phyloP scores from a whole-genome alignment of 2,888 invertebrate species.

The Ametastegia equiseti region DNA sequence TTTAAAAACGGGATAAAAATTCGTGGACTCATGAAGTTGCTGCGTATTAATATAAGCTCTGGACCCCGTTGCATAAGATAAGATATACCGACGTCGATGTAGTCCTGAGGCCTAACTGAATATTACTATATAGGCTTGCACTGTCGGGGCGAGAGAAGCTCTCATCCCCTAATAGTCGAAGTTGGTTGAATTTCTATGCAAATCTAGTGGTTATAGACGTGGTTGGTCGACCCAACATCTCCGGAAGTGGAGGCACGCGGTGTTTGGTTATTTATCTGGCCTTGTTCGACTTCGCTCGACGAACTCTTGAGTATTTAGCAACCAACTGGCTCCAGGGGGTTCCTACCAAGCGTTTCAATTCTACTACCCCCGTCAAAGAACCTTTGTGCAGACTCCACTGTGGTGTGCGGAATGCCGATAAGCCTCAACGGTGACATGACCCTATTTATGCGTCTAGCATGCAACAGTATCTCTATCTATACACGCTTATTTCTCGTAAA shows the following conservation, averaged over 20 bases:
- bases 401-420: conserved; percentile 72
- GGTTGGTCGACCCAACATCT: conserved; percentile 22
- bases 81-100: background rate
- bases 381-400: background rate
- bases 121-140: background rate
- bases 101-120: conserved; percentile 7
- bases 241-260: background rate
- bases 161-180: conserved; percentile 68
- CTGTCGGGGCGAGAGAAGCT: background rate
- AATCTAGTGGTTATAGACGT: conserved; percentile 69
- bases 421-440: conserved; percentile 65
- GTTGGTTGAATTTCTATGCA: conserved; percentile 72
- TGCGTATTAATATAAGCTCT: background rate
- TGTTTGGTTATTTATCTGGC: conserved; percentile 45
- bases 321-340: background rate
- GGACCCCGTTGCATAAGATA: conserved; percentile 20
- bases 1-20: background rate
- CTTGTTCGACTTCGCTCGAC: conserved; percentile 36
- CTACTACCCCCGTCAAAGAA: background rate
- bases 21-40: too few relatives aligned
- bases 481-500: conserved; percentile 17
- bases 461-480: conserved; percentile 53
- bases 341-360: background rate
- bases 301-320: conserved; percentile 38
- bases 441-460: conserved; percentile 69